Percentiles rank a stretch among this genome's conserved stretches.
Evolutionary conservation across 2,113 vertebrate species (phyloP).

Genomic region (Periophthalmus modestus): DNA sequence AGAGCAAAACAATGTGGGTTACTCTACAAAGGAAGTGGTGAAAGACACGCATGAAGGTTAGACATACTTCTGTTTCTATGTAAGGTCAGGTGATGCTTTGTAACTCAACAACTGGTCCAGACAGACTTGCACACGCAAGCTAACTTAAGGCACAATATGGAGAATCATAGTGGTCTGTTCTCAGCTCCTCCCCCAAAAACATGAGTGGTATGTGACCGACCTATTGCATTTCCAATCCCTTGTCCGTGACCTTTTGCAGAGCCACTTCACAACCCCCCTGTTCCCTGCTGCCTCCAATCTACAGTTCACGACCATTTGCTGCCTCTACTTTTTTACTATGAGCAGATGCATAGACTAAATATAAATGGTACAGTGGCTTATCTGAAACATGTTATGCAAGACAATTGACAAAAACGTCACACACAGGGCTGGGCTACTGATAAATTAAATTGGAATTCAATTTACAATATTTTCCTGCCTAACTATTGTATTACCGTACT

Average conservation of each 20-base stretch:
- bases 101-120: slow-evolving; percentile 12
- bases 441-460: not conserved
- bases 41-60: not conserved
- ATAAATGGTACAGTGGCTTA: slow-evolving; percentile 21
- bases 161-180: slow-evolving; percentile 10
- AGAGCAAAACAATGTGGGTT: fast-evolving
- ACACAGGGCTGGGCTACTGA: not conserved
- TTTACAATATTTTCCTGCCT: not conserved
- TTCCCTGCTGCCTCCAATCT: not conserved
- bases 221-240: slow-evolving; percentile 52
- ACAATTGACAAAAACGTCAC: not conserved
- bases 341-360: slow-evolving; percentile 63
- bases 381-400: not conserved
- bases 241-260: slow-evolving; percentile 64
- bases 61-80: slow-evolving; percentile 2
- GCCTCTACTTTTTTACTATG: slow-evolving; percentile 33
- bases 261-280: slow-evolving; percentile 10
- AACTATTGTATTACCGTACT: not conserved
- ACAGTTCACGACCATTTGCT: slow-evolving; percentile 11
- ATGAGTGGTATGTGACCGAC: slow-evolving; percentile 43
- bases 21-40: slow-evolving; percentile 26
- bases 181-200: slow-evolving; percentile 21
- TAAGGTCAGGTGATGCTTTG: slow-evolving; percentile 7
- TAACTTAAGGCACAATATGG: slow-evolving; percentile 26
- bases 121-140: not conserved